phyloP scores from a whole-genome alignment of 2,888 invertebrate genomes.

The Drosophila paranaensis region DNA sequence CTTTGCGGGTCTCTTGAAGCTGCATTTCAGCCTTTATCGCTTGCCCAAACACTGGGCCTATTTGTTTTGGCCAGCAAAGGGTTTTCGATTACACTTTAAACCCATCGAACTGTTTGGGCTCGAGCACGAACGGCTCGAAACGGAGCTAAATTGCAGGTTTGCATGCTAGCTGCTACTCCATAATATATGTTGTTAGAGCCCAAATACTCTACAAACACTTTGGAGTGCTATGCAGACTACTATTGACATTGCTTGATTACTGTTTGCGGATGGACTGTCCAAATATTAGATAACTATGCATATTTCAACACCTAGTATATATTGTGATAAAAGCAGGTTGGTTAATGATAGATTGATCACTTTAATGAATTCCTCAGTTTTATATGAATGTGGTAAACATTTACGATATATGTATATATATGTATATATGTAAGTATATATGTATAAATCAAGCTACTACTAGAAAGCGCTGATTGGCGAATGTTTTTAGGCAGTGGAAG shows the following conservation, averaged over 20 bases:
- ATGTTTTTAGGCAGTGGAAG: no score
- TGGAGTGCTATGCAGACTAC: conserved; percentile 16
- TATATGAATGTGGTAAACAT: no score
- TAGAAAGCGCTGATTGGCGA: no score
- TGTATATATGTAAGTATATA: no score
- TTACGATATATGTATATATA: no score
- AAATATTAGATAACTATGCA: background rate
- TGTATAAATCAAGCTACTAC: no score
- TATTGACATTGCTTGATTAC: conserved; percentile 3
- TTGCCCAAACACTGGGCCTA: conserved; percentile 50
- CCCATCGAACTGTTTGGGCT: conserved; percentile 28
- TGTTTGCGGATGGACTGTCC: no score
- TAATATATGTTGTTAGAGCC: conserved; percentile 21
- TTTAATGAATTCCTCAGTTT: no score
- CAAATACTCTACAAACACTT: conserved; percentile 27
- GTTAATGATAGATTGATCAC: no score
- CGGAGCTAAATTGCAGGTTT: conserved; percentile 60
- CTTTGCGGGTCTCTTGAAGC: conserved; percentile 39
- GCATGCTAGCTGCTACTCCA: conserved; percentile 60
- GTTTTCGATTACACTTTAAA: conserved; percentile 57
- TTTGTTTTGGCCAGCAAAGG: conserved; percentile 63
- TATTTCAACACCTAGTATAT: background rate
- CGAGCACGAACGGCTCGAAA: conserved; percentile 31
- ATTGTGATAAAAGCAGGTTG: no score
- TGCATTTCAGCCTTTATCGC: conserved; percentile 54